Evolutionary conservation across 2,888 invertebrate species (phyloP).

Genomic region (Nemoura dubitans): DNA sequence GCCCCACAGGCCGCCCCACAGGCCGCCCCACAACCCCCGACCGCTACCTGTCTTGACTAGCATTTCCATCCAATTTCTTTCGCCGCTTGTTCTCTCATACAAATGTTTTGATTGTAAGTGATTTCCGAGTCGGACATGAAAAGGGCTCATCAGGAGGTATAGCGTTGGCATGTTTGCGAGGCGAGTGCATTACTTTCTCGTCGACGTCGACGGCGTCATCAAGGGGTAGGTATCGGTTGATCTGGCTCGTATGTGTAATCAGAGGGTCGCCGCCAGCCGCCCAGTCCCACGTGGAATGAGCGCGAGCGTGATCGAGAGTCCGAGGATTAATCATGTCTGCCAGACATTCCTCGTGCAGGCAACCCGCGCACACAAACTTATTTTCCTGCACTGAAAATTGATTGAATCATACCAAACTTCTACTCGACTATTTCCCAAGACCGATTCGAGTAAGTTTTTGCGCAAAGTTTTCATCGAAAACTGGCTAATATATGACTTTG

Average conservation of each 20-base stretch:
- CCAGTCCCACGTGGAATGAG: not conserved
- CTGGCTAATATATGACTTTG: slow-evolving; percentile 7
- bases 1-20: not conserved
- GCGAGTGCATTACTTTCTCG: not conserved
- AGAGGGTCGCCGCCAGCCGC: not conserved
- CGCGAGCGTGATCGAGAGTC: not conserved
- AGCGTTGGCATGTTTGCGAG: not conserved
- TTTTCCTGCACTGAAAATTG: not conserved
- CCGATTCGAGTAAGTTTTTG: not conserved
- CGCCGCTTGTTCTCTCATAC: not conserved
- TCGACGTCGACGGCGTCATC: not conserved
- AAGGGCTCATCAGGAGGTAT: not conserved
- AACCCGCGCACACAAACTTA: not conserved
- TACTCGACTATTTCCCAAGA: not conserved
- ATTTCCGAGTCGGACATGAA: not conserved
- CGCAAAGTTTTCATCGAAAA: not conserved
- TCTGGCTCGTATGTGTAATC: not conserved
- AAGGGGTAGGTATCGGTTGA: not conserved
- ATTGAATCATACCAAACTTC: slow-evolving; percentile 5
- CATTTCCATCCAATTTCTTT: not conserved
- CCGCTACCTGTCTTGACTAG: not conserved
- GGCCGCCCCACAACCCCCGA: not conserved
- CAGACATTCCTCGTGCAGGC: not conserved
- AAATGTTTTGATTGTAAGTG: not conserved
- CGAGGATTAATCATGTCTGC: not conserved